These are phyloP conservation scores for Alcis repandata DNA, from an alignment of 2,888 invertebrate genomes.

Conservation along the genomic window DNA sequence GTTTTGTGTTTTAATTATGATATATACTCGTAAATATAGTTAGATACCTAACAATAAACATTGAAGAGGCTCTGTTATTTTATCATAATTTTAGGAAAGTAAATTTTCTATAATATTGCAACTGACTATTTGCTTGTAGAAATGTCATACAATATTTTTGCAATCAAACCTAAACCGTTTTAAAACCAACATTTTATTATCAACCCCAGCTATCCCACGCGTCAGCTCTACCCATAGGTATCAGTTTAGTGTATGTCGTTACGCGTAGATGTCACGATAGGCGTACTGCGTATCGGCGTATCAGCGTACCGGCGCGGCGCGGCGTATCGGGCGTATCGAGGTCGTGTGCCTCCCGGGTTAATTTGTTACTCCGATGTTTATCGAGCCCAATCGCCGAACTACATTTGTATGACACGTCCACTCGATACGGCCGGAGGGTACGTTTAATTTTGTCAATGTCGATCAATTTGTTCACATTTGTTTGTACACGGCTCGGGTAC, in stretches of 20 bases:
- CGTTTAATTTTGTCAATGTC: conserved; percentile 66
- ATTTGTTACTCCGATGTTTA: conserved; percentile 75
- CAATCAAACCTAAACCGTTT: neutral
- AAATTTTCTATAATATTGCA: no score
- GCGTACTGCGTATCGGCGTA: conserved; percentile 41
- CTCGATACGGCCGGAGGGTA: conserved; percentile 55
- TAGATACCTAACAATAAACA: no score
- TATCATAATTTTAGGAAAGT: no score
- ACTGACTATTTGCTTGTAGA: no score
- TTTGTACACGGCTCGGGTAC: conserved; percentile 40
- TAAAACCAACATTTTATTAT: neutral
- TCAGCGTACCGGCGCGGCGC: conserved; percentile 30
- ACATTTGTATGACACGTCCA: conserved; percentile 67
- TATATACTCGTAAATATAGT: no score
- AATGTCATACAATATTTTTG: no score
- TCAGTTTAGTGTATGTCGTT: conserved; percentile 76
- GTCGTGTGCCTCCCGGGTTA: conserved; percentile 64
- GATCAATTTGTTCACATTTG: conserved; percentile 61
- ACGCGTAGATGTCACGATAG: conserved; percentile 71
- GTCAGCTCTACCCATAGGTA: conserved; percentile 54
- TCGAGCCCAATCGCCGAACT: conserved; percentile 62
- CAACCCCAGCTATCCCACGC: conserved; percentile 38
- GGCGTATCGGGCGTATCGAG: conserved; percentile 42
- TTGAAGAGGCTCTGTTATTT: no score
- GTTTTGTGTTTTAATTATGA: no score